A percentile compares a stretch with the other conserved stretches of the same genome.
Evolutionary conservation across 2,797 vertebrate species (phyloP).

Genomic region (Sternotherus odoratus): DNA sequence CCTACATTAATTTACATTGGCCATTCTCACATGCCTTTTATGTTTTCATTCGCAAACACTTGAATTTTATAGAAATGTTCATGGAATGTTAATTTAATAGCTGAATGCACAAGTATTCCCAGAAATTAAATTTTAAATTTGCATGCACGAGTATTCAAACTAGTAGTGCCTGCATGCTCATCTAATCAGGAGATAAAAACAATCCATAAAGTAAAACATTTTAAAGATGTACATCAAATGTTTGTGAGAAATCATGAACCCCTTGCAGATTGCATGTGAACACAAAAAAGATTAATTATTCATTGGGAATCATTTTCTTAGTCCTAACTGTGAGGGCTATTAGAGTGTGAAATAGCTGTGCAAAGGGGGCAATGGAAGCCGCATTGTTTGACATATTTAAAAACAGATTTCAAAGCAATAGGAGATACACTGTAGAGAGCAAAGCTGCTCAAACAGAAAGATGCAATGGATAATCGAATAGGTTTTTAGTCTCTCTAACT

Average conservation of each 20-base stretch:
- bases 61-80: background rate
- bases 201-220: background rate
- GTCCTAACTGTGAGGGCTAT: background rate
- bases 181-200: background rate
- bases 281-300: background rate
- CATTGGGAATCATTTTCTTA: slow-evolving; percentile 6
- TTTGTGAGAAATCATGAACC: background rate
- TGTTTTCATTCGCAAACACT: background rate
- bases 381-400: background rate
- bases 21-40: background rate
- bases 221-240: background rate
- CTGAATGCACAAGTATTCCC: background rate
- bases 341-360: background rate
- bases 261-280: background rate
- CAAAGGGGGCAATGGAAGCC: background rate
- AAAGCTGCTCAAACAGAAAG: background rate
- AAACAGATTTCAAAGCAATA: background rate
- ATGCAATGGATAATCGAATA: background rate
- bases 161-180: background rate
- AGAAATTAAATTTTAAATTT: background rate
- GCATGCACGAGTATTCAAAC: background rate
- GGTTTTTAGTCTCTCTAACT: background rate
- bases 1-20: background rate
- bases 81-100: background rate
- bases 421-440: background rate